These are phyloP conservation scores for Myrmecobius fasciatus DNA, from an alignment of 2,113 vertebrate species.

Conservation along the genomic window DNA sequence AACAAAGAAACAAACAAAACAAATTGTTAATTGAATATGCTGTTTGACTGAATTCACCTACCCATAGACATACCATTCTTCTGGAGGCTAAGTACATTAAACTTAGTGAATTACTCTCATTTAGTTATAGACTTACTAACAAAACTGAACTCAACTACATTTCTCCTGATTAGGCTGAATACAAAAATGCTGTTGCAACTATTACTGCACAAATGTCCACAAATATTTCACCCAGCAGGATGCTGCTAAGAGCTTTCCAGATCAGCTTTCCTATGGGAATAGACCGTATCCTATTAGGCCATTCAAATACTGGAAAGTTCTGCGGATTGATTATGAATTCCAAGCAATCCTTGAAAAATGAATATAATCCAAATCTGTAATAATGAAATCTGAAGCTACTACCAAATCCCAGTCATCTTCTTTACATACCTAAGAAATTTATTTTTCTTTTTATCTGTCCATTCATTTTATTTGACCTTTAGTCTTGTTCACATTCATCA, in stretches of 20 bases:
- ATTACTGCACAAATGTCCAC: neutral
- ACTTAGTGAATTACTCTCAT: neutral
- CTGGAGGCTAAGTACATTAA: neutral
- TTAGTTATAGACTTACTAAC: neutral
- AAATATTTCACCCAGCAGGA: neutral
- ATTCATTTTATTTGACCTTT: neutral
- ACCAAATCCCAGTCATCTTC: neutral
- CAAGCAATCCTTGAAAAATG: neutral
- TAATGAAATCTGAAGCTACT: neutral
- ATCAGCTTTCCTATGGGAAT: neutral
- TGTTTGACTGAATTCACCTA: neutral
- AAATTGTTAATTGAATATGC: neutral
- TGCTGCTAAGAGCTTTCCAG: neutral
- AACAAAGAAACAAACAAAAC: neutral
- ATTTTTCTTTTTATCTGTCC: neutral
- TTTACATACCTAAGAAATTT: neutral
- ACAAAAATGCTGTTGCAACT: neutral
- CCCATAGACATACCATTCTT: neutral
- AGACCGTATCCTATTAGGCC: neutral
- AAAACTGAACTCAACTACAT: neutral
- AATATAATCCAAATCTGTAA: neutral
- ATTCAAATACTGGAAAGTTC: neutral
- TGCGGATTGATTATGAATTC: neutral
- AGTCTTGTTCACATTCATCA: neutral
- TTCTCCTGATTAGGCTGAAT: neutral